A percentile compares a stretch with the other conserved stretches of the same genome.
Evolutionary conservation across 2,113 vertebrate species (phyloP).

Genomic region (Agapornis roseicollis): DNA sequence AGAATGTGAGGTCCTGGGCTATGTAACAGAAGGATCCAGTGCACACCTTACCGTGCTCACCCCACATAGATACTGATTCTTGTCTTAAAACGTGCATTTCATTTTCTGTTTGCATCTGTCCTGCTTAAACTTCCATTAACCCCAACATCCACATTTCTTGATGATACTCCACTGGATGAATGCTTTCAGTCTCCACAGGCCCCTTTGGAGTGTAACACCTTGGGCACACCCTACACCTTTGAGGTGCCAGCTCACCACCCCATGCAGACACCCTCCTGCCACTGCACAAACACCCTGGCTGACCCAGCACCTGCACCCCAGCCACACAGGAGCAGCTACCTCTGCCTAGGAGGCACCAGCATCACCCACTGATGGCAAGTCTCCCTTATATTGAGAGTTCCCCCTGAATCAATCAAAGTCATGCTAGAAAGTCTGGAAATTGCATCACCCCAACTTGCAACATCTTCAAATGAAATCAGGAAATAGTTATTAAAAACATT

Average conservation of each 20-base stretch:
- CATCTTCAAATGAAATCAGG: not conserved
- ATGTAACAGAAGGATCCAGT: not conserved
- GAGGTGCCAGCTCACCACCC: accelerated
- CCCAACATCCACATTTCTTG: not conserved
- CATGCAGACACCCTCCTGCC: not conserved
- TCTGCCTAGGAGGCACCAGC: not conserved
- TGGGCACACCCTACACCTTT: accelerated
- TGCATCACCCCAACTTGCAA: not conserved
- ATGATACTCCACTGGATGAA: no score
- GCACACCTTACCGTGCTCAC: not conserved
- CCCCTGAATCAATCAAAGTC: not conserved
- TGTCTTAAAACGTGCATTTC: not conserved
- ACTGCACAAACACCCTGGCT: accelerated
- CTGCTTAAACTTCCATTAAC: not conserved
- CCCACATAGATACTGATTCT: not conserved
- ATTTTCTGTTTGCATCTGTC: not conserved
- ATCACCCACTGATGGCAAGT: not conserved
- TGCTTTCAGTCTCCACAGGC: not conserved
- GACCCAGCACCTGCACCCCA: not conserved
- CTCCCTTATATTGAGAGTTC: not conserved
- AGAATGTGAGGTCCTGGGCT: not conserved
- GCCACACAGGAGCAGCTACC: not conserved
- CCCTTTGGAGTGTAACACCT: accelerated
- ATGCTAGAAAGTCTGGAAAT: not conserved
- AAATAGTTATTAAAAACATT: not conserved